Conservation (phyloP, 1,140 invertebrate genomes). For the Cydia pomonella region DNA sequence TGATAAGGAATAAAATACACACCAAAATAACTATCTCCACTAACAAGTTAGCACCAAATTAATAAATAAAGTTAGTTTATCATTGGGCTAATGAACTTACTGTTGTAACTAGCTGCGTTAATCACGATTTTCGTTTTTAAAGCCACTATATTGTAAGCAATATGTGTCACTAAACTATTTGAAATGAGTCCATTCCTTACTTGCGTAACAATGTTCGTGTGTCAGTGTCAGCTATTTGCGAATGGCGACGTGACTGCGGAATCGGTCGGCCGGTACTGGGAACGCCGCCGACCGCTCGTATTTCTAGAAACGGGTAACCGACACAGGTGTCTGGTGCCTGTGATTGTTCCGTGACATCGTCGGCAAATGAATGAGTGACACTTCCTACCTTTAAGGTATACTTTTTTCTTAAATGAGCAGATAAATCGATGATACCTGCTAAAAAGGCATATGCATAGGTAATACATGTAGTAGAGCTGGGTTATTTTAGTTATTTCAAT, state of each 20-base stretch:
- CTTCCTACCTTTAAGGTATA: background rate
- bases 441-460: background rate
- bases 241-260: slow-evolving; percentile 1
- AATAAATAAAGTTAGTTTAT: too few species aligned
- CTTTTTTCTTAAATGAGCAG: background rate
- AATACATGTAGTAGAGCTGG: too few species aligned
- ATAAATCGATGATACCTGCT: background rate
- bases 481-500: too few species aligned
- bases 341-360: slow-evolving; percentile 4
- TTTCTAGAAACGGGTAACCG: slow-evolving; percentile 27
- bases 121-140: too few species aligned
- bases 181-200: slow-evolving; percentile 5
- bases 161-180: background rate
- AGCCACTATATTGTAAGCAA: background rate
- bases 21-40: too few species aligned
- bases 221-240: slow-evolving; percentile 22
- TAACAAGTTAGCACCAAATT: too few species aligned
- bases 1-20: background rate
- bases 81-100: background rate
- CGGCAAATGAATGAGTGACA: background rate
- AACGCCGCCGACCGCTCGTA: slow-evolving; percentile 5
- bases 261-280: slow-evolving; percentile 8
- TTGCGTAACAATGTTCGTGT: slow-evolving; percentile 18
- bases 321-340: slow-evolving; percentile 24
- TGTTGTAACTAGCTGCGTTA: too few species aligned